Evolutionary conservation across 2,888 invertebrate species (phyloP), one percentile per base, ranked within the genome.

Genomic region (Cistogaster globosa): DNA sequence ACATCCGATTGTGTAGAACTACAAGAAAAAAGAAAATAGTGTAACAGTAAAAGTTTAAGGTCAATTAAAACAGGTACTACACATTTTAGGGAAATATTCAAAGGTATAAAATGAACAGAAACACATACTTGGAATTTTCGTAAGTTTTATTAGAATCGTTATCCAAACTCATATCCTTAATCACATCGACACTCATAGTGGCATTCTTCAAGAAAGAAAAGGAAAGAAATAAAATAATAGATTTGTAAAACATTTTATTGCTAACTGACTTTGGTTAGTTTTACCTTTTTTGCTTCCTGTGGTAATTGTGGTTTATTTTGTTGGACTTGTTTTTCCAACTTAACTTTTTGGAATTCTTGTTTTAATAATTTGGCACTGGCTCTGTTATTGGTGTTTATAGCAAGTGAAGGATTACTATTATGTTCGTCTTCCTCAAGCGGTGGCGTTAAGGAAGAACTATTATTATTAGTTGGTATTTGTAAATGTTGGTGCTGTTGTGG

Each of bases 131-230:
- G 87, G 90, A 90, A 88, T 92, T 90, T 82, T 92, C 92, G 87
- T 91, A 90, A 86, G 92, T 89, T 89, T 92, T 92, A 78, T 90
- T 92, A 77, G 90, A 90, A 88, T 92, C 92, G 90, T 92, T 92
- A 88, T 91, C 92, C 87, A 92, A 91, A 86, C 89, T 89, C 86
- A 89, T 88, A 86, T 90, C 90, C 86, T 90, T 89, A 86, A 91
- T 91, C 81, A 92, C 91, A 90, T 92, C 92, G 88, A 92, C 92
- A 91, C 92, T 93, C 93, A 93, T 92, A 89, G 91, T 92, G 89
- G 89, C 92, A 92, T 92, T 89, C 90, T 91, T 90, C 92, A 92
- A 12, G 5, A 68, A 68, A 22, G 38, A n/a, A 22, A 72, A 51
- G 7, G 80, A 32, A 83, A 83, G 9, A 18, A 9, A 20, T 1